Conservation (phyloP, 2,113 vertebrate genomes). For the Cacatua alba region DNA sequence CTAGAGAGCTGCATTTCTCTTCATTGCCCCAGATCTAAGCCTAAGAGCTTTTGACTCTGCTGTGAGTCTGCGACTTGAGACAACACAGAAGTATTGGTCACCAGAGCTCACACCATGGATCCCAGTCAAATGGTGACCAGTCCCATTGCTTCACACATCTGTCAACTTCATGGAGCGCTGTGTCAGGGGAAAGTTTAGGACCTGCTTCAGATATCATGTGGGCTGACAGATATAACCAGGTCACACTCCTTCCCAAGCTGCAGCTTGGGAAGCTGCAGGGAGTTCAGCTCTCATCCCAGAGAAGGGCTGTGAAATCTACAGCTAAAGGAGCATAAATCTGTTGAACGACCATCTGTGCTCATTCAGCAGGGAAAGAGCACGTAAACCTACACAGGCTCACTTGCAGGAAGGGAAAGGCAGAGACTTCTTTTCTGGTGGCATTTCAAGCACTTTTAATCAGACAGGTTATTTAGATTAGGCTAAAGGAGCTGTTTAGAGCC, state of each 20-base stretch:
- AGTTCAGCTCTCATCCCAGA: not conserved
- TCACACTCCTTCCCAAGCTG: not conserved
- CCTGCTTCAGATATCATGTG: not conserved
- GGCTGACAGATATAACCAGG: not conserved
- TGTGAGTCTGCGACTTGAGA: not conserved
- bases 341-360: not conserved
- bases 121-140: not conserved
- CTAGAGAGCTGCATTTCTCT: accelerated
- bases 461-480: not conserved
- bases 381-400: not conserved
- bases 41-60: not conserved
- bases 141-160: not conserved
- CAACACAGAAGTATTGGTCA: not conserved
- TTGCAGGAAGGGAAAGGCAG: not conserved
- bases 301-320: not conserved
- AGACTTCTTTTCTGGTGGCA: not conserved
- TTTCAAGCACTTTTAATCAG: not conserved
- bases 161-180: not conserved
- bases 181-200: not conserved
- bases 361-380: not conserved
- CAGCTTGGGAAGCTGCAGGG: too few relatives aligned
- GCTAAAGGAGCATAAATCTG: not conserved
- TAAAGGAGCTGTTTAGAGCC: not conserved
- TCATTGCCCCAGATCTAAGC: not conserved
- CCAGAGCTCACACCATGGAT: not conserved